Percentiles rank a stretch among this genome's conserved stretches.
phyloP scores from a whole-genome alignment of 2,888 invertebrate genomes.

The Sialis lutaria region DNA sequence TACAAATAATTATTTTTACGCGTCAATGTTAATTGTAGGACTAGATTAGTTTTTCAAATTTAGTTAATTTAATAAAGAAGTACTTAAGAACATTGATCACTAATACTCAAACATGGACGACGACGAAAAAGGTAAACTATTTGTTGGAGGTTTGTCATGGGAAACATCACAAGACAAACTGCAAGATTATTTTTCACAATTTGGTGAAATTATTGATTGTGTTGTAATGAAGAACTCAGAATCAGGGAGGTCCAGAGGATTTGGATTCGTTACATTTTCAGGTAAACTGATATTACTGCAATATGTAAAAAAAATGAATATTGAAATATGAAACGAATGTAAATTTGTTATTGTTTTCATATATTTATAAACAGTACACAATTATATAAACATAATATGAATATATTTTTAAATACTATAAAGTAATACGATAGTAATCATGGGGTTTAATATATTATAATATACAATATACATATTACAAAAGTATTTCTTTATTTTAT shows the following conservation, averaged over 20 bases:
- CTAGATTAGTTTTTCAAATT: neutral
- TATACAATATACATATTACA: too few species aligned
- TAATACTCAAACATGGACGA: neutral
- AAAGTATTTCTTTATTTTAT: too few species aligned
- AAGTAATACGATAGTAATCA: too few species aligned
- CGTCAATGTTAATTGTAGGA: neutral
- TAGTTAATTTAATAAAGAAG: neutral
- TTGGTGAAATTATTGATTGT: constrained; percentile 83
- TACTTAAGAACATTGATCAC: neutral
- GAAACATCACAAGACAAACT: constrained; percentile 72
- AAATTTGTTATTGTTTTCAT: too few species aligned
- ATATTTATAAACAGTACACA: too few species aligned
- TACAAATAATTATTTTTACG: neutral
- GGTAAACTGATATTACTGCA: too few species aligned
- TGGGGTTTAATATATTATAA: too few species aligned
- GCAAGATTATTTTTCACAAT: constrained; percentile 70
- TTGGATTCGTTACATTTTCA: constrained; percentile 82
- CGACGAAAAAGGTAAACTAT: constrained; percentile 44
- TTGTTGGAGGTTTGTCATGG: constrained; percentile 75
- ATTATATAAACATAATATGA: too few species aligned
- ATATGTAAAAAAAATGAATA: too few species aligned
- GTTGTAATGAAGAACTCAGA: constrained; percentile 90
- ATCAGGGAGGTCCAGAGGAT: constrained; percentile 78
- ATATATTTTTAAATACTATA: too few species aligned
- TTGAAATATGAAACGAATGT: too few species aligned